Evolutionary conservation across 2,888 invertebrate genomes (phyloP), one percentile per base, ranked within the genome.

Genomic region (Drosophila heteroneura): DNA sequence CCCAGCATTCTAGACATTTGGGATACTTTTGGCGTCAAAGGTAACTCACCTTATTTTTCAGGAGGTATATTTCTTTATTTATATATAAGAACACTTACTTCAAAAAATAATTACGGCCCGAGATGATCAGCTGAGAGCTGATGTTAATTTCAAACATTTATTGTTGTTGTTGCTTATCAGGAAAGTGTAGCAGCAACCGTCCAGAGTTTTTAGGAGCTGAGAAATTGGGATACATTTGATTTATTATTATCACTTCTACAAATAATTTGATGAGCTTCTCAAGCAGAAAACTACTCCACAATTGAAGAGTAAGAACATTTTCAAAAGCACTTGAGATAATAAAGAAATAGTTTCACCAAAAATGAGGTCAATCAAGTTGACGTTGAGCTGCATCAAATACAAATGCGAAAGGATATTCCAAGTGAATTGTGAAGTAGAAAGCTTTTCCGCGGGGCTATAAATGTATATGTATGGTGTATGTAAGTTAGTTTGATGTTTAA

Each of bases 81-180:
- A 22, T 22, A 22, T 22, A 22, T 19, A 19, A 10, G 10, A 19
- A 28, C 1, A 28, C 19, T 19, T 19, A 81, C 64, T 81, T 81
- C 74, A 81, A 78, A 83, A 89, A 86, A 81, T 86, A 89, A 84
- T 81, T 84, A 76, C 86, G 89, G 75, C 81, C 63, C 70, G 76
- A 72, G 62, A 51, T 81, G 79, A 85, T 85, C 88, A 79, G 61
- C 65, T 79, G 81, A 64, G 58, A 85, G 88, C 74, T 81, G 79
- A 81, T 83, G 81, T 85, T 85, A 83, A 88, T 85, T 66, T 77
- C 62, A 28, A 54, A 26, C 49, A 73, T 61, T 83, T 89, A 75
- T 74, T 81, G 78, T 7, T 81, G 76, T 5, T 79, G 76, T 60
- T 81, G 65, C 76, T 81, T 67, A 81, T 79, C 81, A 76, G 77